Percentiles rank a stretch among this genome's conserved stretches.
These are phyloP conservation scores for Amorpha juglandis DNA, from an alignment of 2,888 invertebrate species.

Conservation along the genomic window DNA sequence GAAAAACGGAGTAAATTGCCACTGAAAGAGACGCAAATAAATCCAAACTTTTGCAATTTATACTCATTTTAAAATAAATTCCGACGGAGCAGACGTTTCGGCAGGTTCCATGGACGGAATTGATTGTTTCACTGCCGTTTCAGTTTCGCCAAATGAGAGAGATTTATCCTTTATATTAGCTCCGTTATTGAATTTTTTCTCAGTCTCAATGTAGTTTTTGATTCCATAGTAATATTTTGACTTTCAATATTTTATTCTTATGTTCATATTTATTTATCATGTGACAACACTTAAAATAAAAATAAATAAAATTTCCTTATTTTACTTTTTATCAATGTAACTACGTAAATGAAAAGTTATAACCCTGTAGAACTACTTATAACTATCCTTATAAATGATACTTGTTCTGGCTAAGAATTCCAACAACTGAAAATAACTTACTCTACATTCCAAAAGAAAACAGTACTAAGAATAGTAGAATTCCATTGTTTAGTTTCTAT, in stretches of 20 bases:
- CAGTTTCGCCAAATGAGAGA: not conserved
- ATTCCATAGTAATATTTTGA: not conserved
- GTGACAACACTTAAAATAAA: not conserved
- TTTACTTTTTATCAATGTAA: too few relatives aligned
- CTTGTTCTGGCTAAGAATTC: not conserved
- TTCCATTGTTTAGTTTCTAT: constrained; percentile 68
- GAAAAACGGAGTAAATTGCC: constrained; percentile 75
- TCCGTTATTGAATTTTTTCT: not conserved
- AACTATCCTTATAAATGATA: not conserved
- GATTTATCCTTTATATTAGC: constrained; percentile 6
- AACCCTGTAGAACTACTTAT: too few relatives aligned
- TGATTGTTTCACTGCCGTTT: constrained; percentile 57
- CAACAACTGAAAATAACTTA: constrained; percentile 21
- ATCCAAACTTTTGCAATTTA: constrained; percentile 76
- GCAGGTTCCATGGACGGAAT: constrained; percentile 47
- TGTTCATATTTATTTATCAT: not conserved
- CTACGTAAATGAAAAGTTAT: too few relatives aligned
- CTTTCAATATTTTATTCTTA: not conserved
- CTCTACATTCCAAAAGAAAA: constrained; percentile 46
- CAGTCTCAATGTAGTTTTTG: not conserved
- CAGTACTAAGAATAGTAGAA: constrained; percentile 47
- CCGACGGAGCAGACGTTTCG: constrained; percentile 58
- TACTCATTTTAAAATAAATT: constrained; percentile 28
- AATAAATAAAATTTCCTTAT: too few relatives aligned
- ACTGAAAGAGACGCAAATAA: constrained; percentile 71